phyloP scores from a whole-genome alignment of 2,797 vertebrate species.

The Brachymystax lenok region DNA sequence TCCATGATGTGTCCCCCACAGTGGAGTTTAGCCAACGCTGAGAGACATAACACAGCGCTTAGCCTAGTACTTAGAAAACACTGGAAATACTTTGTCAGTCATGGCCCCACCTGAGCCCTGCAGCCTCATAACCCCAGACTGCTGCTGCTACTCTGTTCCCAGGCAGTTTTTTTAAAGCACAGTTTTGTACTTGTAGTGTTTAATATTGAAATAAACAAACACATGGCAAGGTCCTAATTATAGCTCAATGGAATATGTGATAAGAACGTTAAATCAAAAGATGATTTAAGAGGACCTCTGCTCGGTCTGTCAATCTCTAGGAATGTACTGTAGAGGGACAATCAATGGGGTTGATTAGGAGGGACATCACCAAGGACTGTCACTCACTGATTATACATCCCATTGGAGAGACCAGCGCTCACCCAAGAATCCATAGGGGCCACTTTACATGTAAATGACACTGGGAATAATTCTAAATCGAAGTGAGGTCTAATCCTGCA shows the following conservation, averaged over 20 bases:
- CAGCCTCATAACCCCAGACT: background rate
- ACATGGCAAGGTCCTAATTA: background rate
- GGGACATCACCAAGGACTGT: background rate
- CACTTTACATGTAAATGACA: background rate
- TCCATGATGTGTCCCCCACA: no score
- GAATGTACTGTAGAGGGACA: background rate
- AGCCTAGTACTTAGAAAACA: background rate
- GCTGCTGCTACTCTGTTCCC: background rate
- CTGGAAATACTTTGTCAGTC: background rate
- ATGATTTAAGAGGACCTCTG: background rate
- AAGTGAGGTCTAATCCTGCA: background rate
- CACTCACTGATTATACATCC: background rate
- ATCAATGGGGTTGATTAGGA: background rate
- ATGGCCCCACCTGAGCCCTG: conserved; percentile 9
- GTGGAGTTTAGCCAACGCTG: background rate
- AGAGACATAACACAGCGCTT: background rate
- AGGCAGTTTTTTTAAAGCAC: background rate
- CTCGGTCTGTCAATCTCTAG: background rate
- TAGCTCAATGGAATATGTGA: background rate
- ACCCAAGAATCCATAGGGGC: background rate
- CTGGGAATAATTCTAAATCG: background rate
- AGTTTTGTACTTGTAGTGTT: background rate
- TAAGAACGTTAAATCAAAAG: background rate
- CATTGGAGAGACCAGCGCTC: no score
- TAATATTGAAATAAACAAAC: background rate